Evolutionary conservation across 2,113 vertebrate genomes (phyloP).

Genomic region (Actenoides lindsayi): DNA sequence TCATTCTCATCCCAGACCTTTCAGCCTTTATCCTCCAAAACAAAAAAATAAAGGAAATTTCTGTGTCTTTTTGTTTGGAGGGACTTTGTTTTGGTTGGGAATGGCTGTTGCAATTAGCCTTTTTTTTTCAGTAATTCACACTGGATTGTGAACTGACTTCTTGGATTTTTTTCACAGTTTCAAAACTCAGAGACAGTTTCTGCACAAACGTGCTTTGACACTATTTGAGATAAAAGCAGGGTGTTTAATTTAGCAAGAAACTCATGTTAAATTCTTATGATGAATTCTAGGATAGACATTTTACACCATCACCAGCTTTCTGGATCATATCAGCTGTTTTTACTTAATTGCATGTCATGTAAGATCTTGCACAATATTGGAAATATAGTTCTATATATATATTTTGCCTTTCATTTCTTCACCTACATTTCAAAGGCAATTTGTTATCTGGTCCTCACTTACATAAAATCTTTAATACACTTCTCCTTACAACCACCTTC

Average conservation of each 20-base stretch:
- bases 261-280: not conserved
- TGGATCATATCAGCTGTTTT: not conserved
- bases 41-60: not conserved
- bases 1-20: not conserved
- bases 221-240: not conserved
- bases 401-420: not conserved
- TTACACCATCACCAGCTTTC: not conserved
- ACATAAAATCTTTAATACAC: not conserved
- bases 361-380: not conserved
- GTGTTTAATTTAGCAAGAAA: slow-evolving; percentile 9
- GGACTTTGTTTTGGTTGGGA: not conserved
- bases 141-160: not conserved
- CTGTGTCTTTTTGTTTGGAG: not conserved
- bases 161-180: not conserved
- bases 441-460: not conserved
- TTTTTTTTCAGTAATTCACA: not conserved
- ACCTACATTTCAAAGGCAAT: not conserved
- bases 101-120: not conserved
- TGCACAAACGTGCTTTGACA: not conserved
- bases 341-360: not conserved
- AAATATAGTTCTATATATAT: no score
- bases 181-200: not conserved
- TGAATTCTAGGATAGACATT: not conserved
- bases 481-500: not conserved
- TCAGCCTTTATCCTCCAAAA: not conserved